Evolutionary conservation across 1,140 invertebrate genomes (phyloP).

Genomic region (Euwallacea similis): DNA sequence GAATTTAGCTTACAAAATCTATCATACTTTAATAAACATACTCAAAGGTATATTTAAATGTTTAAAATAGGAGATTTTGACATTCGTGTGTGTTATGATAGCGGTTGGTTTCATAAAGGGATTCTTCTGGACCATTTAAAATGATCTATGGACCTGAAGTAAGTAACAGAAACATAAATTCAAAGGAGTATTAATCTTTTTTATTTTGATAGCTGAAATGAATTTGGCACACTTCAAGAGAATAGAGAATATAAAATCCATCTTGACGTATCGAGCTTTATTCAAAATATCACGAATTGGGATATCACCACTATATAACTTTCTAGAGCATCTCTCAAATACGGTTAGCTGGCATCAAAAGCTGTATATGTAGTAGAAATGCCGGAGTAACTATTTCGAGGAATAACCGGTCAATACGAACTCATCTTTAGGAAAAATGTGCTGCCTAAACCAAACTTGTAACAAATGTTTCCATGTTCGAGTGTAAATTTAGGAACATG

Average conservation of each 20-base stretch:
- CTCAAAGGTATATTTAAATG: background rate
- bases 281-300: too few species aligned
- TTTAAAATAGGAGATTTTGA: background rate
- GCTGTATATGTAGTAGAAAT: too few species aligned
- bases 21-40: too few species aligned
- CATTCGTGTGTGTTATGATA: background rate
- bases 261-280: too few species aligned
- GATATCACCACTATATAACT: too few species aligned
- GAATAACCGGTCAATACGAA: too few species aligned
- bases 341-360: too few species aligned
- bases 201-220: conserved; percentile 4
- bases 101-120: background rate
- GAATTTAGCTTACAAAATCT: too few species aligned
- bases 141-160: conserved; percentile 13
- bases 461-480: background rate
- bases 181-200: conserved; percentile 16
- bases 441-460: too few species aligned
- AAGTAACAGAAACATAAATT: conserved; percentile 15
- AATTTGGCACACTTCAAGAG: background rate
- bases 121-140: conserved; percentile 20
- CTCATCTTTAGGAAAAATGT: too few species aligned
- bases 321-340: too few species aligned
- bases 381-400: background rate
- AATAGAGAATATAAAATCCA: too few species aligned
- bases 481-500: conserved; percentile 15